These are phyloP conservation scores for Sinelater perroti DNA, from an alignment of 2,888 invertebrate species.

Conservation along the genomic window DNA sequence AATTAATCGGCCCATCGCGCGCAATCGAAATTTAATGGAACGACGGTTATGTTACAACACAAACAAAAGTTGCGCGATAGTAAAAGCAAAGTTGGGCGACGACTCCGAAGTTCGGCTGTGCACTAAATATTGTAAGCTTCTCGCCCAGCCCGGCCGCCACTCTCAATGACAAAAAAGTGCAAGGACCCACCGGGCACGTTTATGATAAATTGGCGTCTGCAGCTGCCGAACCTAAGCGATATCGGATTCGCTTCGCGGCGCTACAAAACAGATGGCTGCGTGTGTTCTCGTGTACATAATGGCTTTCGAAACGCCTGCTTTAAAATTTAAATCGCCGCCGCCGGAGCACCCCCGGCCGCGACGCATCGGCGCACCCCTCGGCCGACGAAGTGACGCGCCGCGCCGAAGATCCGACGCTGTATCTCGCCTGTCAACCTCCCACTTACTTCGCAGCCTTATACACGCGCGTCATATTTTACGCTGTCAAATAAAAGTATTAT, in stretches of 20 bases:
- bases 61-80: neutral
- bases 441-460: constrained; percentile 32
- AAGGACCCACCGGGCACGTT: neutral
- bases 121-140: neutral
- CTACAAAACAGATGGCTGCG: constrained; percentile 20
- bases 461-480: constrained; percentile 32
- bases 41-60: neutral
- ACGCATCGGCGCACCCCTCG: constrained; percentile 8
- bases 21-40: neutral
- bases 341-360: constrained; percentile 2
- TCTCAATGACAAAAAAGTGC: neutral
- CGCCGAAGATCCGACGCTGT: constrained; percentile 17
- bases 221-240: neutral
- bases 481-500: constrained; percentile 38
- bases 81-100: constrained; percentile 6
- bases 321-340: constrained; percentile 29
- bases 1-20: no score
- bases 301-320: constrained; percentile 31
- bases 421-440: constrained; percentile 29
- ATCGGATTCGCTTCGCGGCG: constrained; percentile 6
- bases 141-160: neutral
- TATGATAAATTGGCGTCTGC: constrained; percentile 7
- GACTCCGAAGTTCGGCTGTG: neutral
- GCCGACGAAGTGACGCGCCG: constrained; percentile 11
- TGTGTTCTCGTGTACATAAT: constrained; percentile 31